Evolutionary conservation across 2,797 vertebrate genomes (phyloP).

Genomic region (Falco novaeseelandiae): DNA sequence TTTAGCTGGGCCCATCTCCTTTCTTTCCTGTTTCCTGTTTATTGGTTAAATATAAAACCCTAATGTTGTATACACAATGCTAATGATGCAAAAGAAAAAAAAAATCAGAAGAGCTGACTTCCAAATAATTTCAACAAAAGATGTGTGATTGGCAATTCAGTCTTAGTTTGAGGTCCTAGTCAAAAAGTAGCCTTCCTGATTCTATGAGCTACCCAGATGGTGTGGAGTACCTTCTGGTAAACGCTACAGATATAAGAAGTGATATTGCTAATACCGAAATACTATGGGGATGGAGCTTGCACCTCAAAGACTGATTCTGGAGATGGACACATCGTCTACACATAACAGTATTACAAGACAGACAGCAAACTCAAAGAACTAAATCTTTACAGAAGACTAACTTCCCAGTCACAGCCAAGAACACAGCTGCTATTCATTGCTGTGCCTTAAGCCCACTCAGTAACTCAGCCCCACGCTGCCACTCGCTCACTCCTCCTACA

Average conservation of each 20-base stretch:
- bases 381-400: neutral
- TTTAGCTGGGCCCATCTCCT: neutral
- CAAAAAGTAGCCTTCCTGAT: neutral
- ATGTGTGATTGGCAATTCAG: neutral
- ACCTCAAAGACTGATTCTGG: neutral
- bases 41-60: neutral
- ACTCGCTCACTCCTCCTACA: too few species aligned
- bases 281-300: neutral
- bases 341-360: neutral
- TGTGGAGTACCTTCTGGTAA: neutral
- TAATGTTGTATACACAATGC: neutral
- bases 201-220: neutral
- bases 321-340: neutral
- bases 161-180: neutral
- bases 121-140: neutral
- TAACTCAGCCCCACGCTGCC: too few species aligned
- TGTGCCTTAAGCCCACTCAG: too few species aligned
- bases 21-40: neutral
- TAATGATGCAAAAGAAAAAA: neutral
- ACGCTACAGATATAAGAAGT: neutral
- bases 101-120: neutral
- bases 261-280: neutral
- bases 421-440: neutral
- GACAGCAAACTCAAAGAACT: neutral
- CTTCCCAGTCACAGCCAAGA: neutral